Percentiles rank a stretch among this genome's conserved stretches.
Evolutionary conservation across 1,140 invertebrate species (phyloP).

Genomic region (Aphis craccivora): DNA sequence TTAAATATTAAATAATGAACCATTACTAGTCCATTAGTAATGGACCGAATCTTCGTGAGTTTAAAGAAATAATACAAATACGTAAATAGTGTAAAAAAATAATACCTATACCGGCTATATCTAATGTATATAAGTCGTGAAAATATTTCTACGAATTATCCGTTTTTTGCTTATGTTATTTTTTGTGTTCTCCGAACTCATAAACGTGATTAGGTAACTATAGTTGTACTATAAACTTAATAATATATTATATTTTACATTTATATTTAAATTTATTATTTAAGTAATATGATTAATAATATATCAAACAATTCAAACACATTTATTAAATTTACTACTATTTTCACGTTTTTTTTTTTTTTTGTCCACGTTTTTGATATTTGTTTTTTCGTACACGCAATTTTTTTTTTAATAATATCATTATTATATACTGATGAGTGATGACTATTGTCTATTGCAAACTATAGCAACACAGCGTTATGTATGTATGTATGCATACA

Average conservation of each 20-base stretch:
- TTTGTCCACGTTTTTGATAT: background rate
- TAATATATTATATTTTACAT: too few relatives aligned
- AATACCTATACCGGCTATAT: background rate
- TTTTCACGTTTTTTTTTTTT: too few relatives aligned
- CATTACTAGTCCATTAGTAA: background rate
- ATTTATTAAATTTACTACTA: background rate
- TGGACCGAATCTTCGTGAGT: background rate
- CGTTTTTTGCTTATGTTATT: background rate
- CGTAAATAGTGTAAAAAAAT: background rate
- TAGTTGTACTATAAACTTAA: too few relatives aligned
- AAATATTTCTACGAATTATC: background rate
- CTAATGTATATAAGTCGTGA: background rate
- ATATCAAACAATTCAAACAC: too few relatives aligned
- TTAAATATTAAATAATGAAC: background rate
- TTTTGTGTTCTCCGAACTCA: background rate
- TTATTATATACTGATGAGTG: background rate
- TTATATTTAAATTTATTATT: too few relatives aligned
- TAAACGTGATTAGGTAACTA: background rate
- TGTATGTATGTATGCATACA: too few relatives aligned
- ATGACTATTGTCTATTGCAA: too few relatives aligned
- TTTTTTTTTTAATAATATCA: background rate
- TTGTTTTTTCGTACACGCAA: background rate
- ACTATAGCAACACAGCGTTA: too few relatives aligned
- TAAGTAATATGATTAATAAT: too few relatives aligned
- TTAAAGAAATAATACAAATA: background rate